Evolutionary conservation across 2,113 vertebrate genomes (phyloP), one percentile per base, ranked within the genome.

Genomic region (Coptodon bakossiorum): DNA sequence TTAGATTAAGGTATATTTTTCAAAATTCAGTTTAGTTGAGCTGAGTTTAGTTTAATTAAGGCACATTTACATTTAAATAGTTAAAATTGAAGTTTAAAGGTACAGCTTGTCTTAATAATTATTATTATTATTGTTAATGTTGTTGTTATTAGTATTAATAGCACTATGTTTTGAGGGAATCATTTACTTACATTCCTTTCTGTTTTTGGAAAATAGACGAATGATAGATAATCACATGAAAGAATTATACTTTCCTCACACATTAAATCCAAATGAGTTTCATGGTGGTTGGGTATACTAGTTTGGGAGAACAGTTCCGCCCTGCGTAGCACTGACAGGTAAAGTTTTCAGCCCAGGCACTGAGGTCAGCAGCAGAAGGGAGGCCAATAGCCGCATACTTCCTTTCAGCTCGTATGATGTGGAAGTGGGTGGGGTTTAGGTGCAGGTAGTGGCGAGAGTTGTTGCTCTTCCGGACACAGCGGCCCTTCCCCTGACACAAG

Each of bases 401-500:
- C 88, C 38, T 83, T 2, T 85, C 29, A 3, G 78, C 63, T 9
- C 66, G 93, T 14, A 90, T 6, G 76, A 96, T 91, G 38, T 45
- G 53, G 83, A 96, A 96, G 90, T 86, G 29, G 27, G 16, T 24
- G 16, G 92, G 88, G 89, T 95, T 95, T 56, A 97, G 92, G 90
- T 99, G 98, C 76, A 99, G 97, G 90, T 98, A 99, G 88, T 95
- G 90, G 9, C 9, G 50, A 9, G 97, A 96, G 88, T 97, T 81
- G 88, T 96, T 96, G 50, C 92, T 24, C 94, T 96, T 98, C 63
- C 98, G 92, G 66, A 89, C 85, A 13, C 98, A 98, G 22, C 97
- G 92, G 9, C 98, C 98, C 13, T 93, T 92, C 6, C 95, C 93
- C 56, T 96, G 94, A 81, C 98, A 99, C 73, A 98, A 87, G n/a